A percentile compares a stretch with the other conserved stretches of the same genome.
Conservation (phyloP, 2,888 invertebrate genomes). For the Ceraclea dissimilis region DNA sequence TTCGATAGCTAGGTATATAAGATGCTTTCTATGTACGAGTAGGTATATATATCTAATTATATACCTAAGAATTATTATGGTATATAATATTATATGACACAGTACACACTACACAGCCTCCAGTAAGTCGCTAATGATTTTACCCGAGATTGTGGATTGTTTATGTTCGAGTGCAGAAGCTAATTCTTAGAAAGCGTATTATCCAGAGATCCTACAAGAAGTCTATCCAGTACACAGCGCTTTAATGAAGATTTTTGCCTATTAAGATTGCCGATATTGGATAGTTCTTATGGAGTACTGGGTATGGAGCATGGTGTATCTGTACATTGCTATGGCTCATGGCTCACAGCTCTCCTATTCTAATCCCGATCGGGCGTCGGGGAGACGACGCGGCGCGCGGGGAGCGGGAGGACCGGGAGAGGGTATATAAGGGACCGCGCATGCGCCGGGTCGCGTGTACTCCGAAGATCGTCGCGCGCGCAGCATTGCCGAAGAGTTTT, state of each 20-base stretch:
- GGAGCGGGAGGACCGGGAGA: slow-evolving; percentile 39
- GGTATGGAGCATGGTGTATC: no score
- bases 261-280: background rate
- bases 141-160: background rate
- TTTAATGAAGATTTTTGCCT: slow-evolving; percentile 1
- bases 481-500: slow-evolving; percentile 7
- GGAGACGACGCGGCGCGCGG: slow-evolving; percentile 33
- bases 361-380: slow-evolving; percentile 29
- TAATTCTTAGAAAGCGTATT: background rate
- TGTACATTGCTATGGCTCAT: background rate
- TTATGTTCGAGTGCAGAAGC: background rate
- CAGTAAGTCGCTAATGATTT: no score
- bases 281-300: background rate
- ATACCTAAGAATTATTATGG: no score
- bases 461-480: slow-evolving; percentile 20
- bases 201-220: background rate
- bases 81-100: no score
- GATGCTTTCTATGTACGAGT: no score
- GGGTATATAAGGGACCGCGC: slow-evolving; percentile 29
- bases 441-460: slow-evolving; percentile 19
- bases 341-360: background rate
- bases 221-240: background rate
- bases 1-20: no score
- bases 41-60: no score
- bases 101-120: no score